Evolutionary conservation across 2,888 invertebrate genomes (phyloP).

Genomic region (Cryptus viduatorius): DNA sequence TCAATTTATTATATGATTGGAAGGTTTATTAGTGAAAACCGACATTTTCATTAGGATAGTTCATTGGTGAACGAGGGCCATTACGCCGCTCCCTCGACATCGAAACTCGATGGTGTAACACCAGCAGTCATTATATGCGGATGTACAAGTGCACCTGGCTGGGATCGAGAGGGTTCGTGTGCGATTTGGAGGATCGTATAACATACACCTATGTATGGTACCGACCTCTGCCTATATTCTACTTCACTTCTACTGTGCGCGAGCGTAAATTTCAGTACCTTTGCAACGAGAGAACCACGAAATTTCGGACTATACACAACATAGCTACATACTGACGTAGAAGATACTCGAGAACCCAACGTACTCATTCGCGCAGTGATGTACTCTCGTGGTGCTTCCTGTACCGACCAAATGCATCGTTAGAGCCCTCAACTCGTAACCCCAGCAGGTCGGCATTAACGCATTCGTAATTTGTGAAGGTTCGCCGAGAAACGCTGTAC

Average conservation of each 20-base stretch:
- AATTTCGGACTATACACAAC: conserved; percentile 17
- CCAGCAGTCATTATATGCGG: conserved; percentile 16
- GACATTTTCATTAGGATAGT: neutral
- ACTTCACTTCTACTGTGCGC: neutral
- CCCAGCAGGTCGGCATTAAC: conserved; percentile 29
- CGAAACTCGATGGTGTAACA: neutral
- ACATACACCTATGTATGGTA: neutral
- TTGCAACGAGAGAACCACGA: conserved; percentile 21
- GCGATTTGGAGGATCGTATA: conserved; percentile 10
- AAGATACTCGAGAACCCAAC: conserved; percentile 17
- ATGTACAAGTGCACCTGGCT: neutral
- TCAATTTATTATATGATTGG: neutral
- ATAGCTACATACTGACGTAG: neutral
- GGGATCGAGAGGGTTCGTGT: conserved; percentile 40
- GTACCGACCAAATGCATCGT: conserved; percentile 19
- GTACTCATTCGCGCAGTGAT: conserved; percentile 30
- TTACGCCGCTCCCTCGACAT: neutral
- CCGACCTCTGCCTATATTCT: neutral
- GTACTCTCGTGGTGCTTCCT: neutral
- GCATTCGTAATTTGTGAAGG: conserved; percentile 30
- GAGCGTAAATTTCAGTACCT: conserved; percentile 31
- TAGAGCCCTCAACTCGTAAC: neutral
- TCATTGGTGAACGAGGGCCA: conserved; percentile 1
- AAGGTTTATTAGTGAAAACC: conserved; percentile 11
- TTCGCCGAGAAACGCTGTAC: conserved; percentile 13